A percentile compares a stretch with the other conserved stretches of the same genome.
Conservation (phyloP, 2,113 vertebrate species). For the Beaufortia kweichowensis region DNA sequence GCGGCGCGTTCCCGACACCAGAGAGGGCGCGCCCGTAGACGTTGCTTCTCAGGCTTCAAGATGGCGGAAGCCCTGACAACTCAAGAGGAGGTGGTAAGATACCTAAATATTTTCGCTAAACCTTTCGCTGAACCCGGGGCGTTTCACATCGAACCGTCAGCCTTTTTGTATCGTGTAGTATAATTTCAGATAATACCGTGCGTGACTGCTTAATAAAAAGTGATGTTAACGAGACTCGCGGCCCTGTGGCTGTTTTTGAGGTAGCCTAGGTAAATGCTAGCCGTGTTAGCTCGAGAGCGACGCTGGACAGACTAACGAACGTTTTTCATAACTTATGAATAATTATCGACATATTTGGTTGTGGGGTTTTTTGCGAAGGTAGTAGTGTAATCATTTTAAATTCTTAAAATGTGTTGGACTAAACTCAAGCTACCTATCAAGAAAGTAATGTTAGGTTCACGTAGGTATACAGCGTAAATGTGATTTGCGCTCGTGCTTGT, state of each 20-base stretch:
- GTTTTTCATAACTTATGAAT: not conserved
- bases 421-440: not conserved
- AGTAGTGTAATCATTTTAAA: not conserved
- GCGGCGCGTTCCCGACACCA: slow-evolving; percentile 41
- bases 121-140: not conserved
- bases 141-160: not conserved
- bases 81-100: slow-evolving; percentile 80
- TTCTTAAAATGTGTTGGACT: not conserved
- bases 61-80: slow-evolving; percentile 82
- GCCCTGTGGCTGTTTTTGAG: slow-evolving; percentile 35
- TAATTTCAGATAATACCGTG: not conserved
- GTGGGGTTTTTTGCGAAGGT: not conserved
- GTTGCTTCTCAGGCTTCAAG: slow-evolving; percentile 79
- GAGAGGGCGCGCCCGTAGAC: slow-evolving; percentile 68
- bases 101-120: slow-evolving; percentile 49
- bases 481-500: not conserved
- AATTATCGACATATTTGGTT: not conserved
- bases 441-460: not conserved
- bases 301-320: not conserved
- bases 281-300: slow-evolving; percentile 4
- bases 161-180: not conserved
- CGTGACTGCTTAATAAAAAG: not conserved
- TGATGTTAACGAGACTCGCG: slow-evolving; percentile 3
- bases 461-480: not conserved
- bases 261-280: slow-evolving; percentile 16